Evolutionary conservation across 2,888 invertebrate species (phyloP).

Genomic region (Philhelius pedissequus): DNA sequence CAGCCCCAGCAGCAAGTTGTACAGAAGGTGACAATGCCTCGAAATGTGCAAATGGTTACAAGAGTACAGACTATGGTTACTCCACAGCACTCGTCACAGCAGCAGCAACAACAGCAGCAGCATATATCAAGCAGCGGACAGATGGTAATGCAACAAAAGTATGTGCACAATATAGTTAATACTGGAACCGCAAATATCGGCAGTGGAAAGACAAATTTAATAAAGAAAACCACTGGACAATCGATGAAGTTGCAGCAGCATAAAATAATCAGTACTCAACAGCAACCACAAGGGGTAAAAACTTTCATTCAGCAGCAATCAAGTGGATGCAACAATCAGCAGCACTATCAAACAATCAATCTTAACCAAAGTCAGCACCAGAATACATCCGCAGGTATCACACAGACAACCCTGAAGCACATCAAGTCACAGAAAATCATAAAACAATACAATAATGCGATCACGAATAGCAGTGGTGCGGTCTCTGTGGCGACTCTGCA

Average conservation of each 20-base stretch:
- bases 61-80: slow-evolving; percentile 75
- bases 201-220: slow-evolving; percentile 72
- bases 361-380: slow-evolving; percentile 68
- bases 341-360: slow-evolving; percentile 70
- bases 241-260: slow-evolving; percentile 71
- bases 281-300: slow-evolving; percentile 71
- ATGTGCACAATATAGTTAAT: slow-evolving; percentile 69
- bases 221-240: slow-evolving; percentile 72
- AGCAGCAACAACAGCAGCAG: slow-evolving; percentile 70
- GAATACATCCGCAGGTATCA: slow-evolving; percentile 13
- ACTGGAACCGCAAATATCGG: slow-evolving; percentile 34
- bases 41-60: slow-evolving; percentile 75
- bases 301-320: slow-evolving; percentile 71
- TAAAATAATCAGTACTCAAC: slow-evolving; percentile 70
- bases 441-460: slow-evolving; percentile 75
- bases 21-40: slow-evolving; percentile 73
- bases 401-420: slow-evolving; percentile 64
- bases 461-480: slow-evolving; percentile 71
- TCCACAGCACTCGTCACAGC: slow-evolving; percentile 69
- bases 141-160: slow-evolving; percentile 73
- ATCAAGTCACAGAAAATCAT: slow-evolving; percentile 73
- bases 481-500: slow-evolving; percentile 72
- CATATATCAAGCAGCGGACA: slow-evolving; percentile 70
- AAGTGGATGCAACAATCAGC: slow-evolving; percentile 58
- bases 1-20: slow-evolving; percentile 70